phyloP scores from a whole-genome alignment of 2,113 vertebrate genomes.

The Grantiella picta region DNA sequence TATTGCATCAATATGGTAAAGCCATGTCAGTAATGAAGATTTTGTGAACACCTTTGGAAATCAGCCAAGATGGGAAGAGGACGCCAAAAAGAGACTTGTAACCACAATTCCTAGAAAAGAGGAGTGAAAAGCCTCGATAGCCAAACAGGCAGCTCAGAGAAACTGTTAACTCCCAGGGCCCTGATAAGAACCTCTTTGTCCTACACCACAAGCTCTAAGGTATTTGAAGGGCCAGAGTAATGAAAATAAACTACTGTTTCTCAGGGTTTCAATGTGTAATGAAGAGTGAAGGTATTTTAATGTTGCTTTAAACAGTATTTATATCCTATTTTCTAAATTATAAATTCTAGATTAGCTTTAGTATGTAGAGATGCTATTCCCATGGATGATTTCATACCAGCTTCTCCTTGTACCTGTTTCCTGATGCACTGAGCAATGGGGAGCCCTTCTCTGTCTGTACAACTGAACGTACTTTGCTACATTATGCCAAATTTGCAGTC shows the following conservation, averaged over 20 bases:
- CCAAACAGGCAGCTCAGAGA: neutral
- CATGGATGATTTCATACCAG: neutral
- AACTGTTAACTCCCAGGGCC: neutral
- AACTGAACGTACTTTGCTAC: neutral
- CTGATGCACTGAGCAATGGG: fast-evolving
- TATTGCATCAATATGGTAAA: neutral
- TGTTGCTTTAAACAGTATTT: neutral
- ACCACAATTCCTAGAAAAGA: neutral
- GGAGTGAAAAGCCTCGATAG: neutral
- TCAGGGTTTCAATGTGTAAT: neutral
- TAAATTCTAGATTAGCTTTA: neutral
- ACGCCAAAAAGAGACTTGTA: neutral
- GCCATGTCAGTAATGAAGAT: neutral
- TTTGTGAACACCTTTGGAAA: neutral
- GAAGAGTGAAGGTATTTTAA: neutral
- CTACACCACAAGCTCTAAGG: no score
- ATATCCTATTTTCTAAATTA: neutral
- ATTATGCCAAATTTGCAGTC: neutral
- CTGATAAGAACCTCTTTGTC: neutral
- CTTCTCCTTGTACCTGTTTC: neutral
- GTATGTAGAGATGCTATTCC: neutral
- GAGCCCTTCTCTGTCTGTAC: neutral
- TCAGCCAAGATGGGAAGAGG: neutral
- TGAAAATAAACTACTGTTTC: neutral
- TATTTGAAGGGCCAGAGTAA: neutral